These are phyloP conservation scores for Muscicapa comitata DNA, from an alignment of 2,797 vertebrate species.

Conservation along the genomic window DNA sequence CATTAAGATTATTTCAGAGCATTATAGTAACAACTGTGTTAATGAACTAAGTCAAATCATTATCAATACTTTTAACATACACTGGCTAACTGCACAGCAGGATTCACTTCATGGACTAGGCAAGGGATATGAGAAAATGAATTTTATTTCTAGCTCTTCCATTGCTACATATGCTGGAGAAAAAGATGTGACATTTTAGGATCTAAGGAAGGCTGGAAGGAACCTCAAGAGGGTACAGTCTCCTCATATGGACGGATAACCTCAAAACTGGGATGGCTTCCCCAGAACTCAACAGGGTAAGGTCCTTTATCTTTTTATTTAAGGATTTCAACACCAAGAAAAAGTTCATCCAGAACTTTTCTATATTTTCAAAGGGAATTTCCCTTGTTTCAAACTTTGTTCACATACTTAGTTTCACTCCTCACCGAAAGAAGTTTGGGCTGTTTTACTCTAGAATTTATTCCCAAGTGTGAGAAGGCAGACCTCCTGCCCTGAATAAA, in stretches of 20 bases:
- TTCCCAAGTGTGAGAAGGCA: background rate
- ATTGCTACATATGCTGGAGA: background rate
- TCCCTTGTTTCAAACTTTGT: background rate
- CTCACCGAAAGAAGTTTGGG: rapidly evolving
- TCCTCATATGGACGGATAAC: background rate
- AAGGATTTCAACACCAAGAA: background rate
- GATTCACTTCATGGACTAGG: background rate
- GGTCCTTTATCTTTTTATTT: background rate
- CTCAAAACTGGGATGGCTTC: background rate
- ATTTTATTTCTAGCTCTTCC: background rate
- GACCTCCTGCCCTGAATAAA: background rate
- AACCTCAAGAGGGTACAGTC: background rate
- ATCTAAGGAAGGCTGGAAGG: background rate
- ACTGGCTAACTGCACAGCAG: background rate
- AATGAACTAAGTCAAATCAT: background rate
- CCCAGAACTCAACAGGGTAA: background rate
- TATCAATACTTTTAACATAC: background rate
- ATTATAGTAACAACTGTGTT: background rate
- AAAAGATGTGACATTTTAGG: rapidly evolving
- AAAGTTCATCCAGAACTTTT: background rate
- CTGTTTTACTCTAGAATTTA: background rate
- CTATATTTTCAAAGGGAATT: background rate
- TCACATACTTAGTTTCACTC: background rate
- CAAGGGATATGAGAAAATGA: background rate
- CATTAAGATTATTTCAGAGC: background rate